Conservation (phyloP, 2,113 vertebrate species). For the Poicephalus meyeri region DNA sequence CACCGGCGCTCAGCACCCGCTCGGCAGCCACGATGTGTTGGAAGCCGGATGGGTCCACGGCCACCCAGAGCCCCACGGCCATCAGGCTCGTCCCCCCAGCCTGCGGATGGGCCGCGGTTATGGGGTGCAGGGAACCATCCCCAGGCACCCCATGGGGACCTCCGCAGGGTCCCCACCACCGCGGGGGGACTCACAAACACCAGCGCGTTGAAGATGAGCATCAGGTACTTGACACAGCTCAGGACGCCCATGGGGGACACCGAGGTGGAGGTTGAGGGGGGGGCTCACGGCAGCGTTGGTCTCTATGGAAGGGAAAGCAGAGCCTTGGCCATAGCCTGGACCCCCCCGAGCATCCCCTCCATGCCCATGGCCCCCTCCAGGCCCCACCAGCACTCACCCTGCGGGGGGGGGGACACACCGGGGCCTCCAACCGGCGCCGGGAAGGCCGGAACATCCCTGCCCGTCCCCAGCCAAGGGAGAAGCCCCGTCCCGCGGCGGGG, state of each 20-base stretch:
- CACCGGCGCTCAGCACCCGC: background rate
- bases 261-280: too few relatives aligned
- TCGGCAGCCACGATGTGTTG: conserved; percentile 30
- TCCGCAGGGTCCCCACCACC: background rate
- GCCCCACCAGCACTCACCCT: background rate
- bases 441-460: background rate
- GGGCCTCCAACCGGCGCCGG: accelerated
- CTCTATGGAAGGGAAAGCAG: background rate
- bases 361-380: background rate
- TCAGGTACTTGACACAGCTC: conserved; percentile 65
- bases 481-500: background rate
- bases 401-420: accelerated
- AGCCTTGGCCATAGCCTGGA: background rate
- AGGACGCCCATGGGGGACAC: conserved; percentile 41
- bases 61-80: conserved; percentile 56
- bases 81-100: conserved; percentile 44
- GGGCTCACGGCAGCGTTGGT: accelerated
- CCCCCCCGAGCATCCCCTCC: background rate
- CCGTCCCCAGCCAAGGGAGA: background rate
- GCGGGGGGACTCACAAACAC: conserved; percentile 67
- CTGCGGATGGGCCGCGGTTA: background rate
- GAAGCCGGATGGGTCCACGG: conserved; percentile 48
- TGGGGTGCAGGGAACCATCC: background rate
- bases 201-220: conserved; percentile 70
- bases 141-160: background rate